phyloP scores from a whole-genome alignment of 1,140 invertebrate genomes.

The Schlechtendalia chinensis region DNA sequence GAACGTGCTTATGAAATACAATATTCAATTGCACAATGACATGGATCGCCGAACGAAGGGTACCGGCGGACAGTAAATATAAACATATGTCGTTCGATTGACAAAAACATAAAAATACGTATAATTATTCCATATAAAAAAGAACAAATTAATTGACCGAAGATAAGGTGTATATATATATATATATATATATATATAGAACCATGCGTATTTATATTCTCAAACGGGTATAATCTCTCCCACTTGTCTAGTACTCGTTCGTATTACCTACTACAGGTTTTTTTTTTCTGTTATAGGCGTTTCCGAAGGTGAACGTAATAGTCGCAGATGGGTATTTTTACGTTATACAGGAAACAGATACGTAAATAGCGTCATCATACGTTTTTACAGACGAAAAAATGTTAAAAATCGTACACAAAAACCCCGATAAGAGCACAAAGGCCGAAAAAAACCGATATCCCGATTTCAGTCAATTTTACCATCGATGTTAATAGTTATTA shows the following conservation, averaged over 20 bases:
- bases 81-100: not conserved
- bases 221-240: not conserved
- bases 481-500: no score
- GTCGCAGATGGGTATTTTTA: not conserved
- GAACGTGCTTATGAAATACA: conserved; percentile 30
- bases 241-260: not conserved
- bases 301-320: not conserved
- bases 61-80: not conserved
- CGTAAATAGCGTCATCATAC: not conserved
- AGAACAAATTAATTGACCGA: not conserved
- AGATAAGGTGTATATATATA: not conserved
- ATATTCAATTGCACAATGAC: conserved; percentile 41
- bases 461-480: no score
- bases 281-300: not conserved
- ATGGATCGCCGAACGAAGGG: not conserved
- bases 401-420: not conserved
- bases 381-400: not conserved
- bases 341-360: not conserved
- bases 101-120: not conserved
- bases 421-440: no score
- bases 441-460: no score
- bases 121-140: not conserved
- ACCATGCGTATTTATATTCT: not conserved
- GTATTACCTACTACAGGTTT: not conserved
- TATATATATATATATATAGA: not conserved